Base-by-base conservation (phyloP, 2,797 vertebrate genomes). In the Fringilla coelebs region DNA sequence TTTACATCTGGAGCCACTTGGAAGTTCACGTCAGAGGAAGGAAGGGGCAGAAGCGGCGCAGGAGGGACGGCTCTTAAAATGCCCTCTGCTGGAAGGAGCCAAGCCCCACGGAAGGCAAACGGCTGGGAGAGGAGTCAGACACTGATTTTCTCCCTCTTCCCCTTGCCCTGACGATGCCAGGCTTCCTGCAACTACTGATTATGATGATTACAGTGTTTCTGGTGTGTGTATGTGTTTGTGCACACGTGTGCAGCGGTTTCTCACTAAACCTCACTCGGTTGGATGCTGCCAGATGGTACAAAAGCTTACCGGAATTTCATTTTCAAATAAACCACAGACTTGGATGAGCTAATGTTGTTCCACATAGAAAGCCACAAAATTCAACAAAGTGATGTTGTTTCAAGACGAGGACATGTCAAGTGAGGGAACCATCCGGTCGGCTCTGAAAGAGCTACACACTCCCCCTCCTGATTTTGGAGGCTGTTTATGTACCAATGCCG, bases 281-380 rank as follows among this genome's bases (percentile, higher is more conserved):
- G 94, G 83, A 40, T 45, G 26, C 67, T 97, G 96, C 97, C 98
- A 98, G 97, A 98, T 97, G 97, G 97, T 97, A 94, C 90, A 86
- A 96, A 97, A 96, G 75, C 96, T 98, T 98, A 98, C 98, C 89
- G 97, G 98, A 98, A 98, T 98, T 97, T 97, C 93, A 49, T 98
- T 97, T 98, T 98, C 97, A 98, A 98, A 98, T 97, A 98, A 98
- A 98, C 98, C 98, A 97, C 98, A 98, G 93, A 67, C 95, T 98
- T 98, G 98, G 97, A 98, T 97, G 97, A 98, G 96, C 96, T 98
- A 93, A 98, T 97, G 97, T 95, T 97, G 95, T 97, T 98, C 97
- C 98, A 98, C 97, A 97, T 81, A 94, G 96, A 95, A 97, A 97
- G 94, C 97, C 97, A 95, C 97, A 97, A 96, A 98, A 96, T 96